Evolutionary conservation across 2,113 vertebrate species (phyloP).

Genomic region (Amazona guildingii): DNA sequence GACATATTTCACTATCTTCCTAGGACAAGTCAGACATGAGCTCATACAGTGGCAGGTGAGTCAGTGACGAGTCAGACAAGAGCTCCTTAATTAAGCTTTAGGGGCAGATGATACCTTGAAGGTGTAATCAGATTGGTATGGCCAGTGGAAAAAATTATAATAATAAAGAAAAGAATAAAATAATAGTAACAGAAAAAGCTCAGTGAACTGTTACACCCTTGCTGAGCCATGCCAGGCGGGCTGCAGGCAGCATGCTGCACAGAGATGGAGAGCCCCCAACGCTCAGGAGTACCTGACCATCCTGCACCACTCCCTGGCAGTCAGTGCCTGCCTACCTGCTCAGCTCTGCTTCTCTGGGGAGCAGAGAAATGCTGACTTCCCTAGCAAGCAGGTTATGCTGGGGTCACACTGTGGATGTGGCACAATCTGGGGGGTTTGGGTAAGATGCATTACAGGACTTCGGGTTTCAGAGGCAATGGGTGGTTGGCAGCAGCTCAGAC

Average conservation of each 20-base stretch:
- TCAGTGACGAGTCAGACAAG: slow-evolving; percentile 67
- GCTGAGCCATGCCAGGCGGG: background rate
- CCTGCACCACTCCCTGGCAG: background rate
- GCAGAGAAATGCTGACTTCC: background rate
- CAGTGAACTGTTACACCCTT: slow-evolving; percentile 1
- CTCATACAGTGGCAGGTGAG: slow-evolving; percentile 72
- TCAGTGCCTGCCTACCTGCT: background rate
- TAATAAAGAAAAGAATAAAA: background rate
- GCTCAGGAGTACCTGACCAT: background rate
- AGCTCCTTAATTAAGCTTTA: slow-evolving; percentile 45
- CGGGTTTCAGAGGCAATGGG: background rate
- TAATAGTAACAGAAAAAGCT: background rate
- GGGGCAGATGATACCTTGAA: slow-evolving; percentile 42
- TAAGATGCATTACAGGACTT: background rate
- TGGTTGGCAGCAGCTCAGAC: background rate
- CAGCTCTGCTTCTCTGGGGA: background rate
- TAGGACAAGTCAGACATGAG: slow-evolving; percentile 69
- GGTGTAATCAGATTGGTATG: slow-evolving; percentile 45
- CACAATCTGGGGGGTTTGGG: accelerated
- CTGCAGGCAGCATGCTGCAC: background rate
- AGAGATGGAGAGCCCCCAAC: background rate
- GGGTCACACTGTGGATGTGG: background rate
- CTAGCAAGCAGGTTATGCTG: background rate
- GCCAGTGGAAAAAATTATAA: slow-evolving; percentile 8
- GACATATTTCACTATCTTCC: slow-evolving; percentile 40